Base-by-base conservation (phyloP, 2,113 vertebrate species). In the Phalacrocorax pelagicus region DNA sequence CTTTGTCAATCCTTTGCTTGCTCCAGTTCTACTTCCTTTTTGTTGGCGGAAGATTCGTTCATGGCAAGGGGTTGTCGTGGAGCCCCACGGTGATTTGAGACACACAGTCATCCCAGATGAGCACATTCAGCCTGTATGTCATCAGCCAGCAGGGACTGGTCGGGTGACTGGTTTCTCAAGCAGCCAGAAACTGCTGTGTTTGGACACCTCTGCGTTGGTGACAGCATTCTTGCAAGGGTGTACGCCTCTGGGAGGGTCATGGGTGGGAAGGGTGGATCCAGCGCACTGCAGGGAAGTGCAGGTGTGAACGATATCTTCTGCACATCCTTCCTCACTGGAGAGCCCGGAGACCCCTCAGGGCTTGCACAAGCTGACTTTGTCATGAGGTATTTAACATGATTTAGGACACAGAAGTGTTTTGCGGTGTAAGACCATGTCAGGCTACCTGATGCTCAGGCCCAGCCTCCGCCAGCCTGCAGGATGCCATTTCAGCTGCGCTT, bases 101-200 rank as follows among this genome's bases (percentile, higher is more conserved):
- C 34, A 46, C 0, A 1, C 32, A 7, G 40, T 52, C 3, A 1
- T 63, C 44, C 38, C 71, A 12, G 10, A 24, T 0, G 2, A 59
- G 44, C 20, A 7, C 36, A 26, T 32, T 47, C 49, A 73, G 74
- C 62, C 59, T 1, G 0, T 23, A 32, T 78, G 70, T 47, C 15
- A 5, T 13, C 34, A 8, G n/a, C 49, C 72, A 70, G 44, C 36
- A 23, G 71, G 54, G 18, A 5, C 67, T 4, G 3, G 8, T 19
- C 0, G 4, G 16, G 18, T 62, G 47, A 5, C 20, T 11, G 49
- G 26, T 27, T 91, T 47, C 58, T 73, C 15, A 21, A 42, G 49
- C 36, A 63, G 32, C 32, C 20, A 11, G 22, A 20, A 75, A 24
- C 54, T 65, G 47, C 75, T 73, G 0, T 5, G 38, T 67, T 30